A percentile compares a stretch with the other conserved stretches of the same genome.
phyloP scores from a whole-genome alignment of 2,888 invertebrate species.

The Caenorhabditis sinica region DNA sequence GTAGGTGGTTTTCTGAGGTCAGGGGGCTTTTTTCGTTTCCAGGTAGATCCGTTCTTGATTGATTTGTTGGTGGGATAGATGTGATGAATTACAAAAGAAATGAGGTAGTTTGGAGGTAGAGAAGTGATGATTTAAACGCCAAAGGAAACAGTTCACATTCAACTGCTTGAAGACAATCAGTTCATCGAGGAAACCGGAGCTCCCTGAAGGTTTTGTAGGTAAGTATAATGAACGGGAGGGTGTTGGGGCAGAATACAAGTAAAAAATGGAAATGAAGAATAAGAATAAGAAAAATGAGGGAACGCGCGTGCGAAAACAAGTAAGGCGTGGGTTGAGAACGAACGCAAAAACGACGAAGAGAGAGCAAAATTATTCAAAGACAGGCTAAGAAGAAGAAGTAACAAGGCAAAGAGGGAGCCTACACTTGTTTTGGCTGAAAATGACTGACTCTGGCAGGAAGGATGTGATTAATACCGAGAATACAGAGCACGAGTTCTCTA shows the following conservation, averaged over 20 bases:
- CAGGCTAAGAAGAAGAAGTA: conserved; percentile 26
- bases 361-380: conserved; percentile 54
- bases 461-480: conserved; percentile 47
- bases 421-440: conserved; percentile 53
- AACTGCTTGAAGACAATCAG: conserved; percentile 45
- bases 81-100: conserved; percentile 45
- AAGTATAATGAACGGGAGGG: conserved; percentile 2
- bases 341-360: conserved; percentile 24
- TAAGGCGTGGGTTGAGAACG: conserved; percentile 44
- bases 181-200: conserved; percentile 61
- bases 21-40: conserved; percentile 20
- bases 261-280: conserved; percentile 14
- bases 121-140: conserved; percentile 39
- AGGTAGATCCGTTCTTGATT: conserved; percentile 57
- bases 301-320: conserved; percentile 45
- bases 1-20: neutral
- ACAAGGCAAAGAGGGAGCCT: conserved; percentile 4
- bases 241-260: neutral
- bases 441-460: conserved; percentile 33
- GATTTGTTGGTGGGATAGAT: conserved; percentile 21
- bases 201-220: conserved; percentile 45
- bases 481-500: conserved; percentile 21
- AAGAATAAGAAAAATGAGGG: neutral
- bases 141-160: conserved; percentile 60
- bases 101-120: conserved; percentile 57